A percentile compares a stretch with the other conserved stretches of the same genome.
These are phyloP conservation scores for Peromyscus aztecus DNA, from an alignment of 2,797 vertebrate species.

Conservation along the genomic window DNA sequence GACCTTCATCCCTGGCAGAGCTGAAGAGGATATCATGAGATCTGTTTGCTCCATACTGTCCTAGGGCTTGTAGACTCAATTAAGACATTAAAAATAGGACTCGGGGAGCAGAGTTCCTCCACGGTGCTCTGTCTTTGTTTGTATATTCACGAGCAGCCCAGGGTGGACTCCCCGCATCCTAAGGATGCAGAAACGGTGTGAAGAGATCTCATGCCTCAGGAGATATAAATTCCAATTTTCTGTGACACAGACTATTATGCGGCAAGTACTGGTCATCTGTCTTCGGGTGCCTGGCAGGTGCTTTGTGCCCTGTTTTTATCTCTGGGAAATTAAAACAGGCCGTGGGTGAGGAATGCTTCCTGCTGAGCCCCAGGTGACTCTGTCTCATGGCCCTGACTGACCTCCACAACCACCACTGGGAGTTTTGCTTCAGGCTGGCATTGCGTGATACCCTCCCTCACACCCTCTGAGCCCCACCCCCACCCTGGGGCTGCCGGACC, in stretches of 20 bases:
- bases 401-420: not conserved
- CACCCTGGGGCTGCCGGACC: not conserved
- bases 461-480: accelerated
- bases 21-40: accelerated
- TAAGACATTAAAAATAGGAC: not conserved
- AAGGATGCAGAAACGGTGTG: not conserved
- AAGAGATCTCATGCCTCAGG: constrained; percentile 35
- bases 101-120: accelerated
- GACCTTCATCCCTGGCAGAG: not conserved
- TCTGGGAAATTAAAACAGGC: constrained; percentile 58
- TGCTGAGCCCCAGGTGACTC: accelerated
- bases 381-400: not conserved
- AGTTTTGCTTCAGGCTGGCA: not conserved
- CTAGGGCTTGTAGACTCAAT: not conserved
- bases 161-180: accelerated
- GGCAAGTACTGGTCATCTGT: constrained; percentile 62
- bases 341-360: not conserved
- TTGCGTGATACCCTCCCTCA: accelerated
- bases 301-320: not conserved
- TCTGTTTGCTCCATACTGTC: not conserved
- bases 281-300: constrained; percentile 6
- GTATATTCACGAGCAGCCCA: accelerated
- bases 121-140: accelerated
- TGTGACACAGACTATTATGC: constrained; percentile 63
- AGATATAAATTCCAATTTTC: constrained; percentile 75